Base-by-base conservation (phyloP, 2,888 invertebrate genomes). In the Erebia epiphron region DNA sequence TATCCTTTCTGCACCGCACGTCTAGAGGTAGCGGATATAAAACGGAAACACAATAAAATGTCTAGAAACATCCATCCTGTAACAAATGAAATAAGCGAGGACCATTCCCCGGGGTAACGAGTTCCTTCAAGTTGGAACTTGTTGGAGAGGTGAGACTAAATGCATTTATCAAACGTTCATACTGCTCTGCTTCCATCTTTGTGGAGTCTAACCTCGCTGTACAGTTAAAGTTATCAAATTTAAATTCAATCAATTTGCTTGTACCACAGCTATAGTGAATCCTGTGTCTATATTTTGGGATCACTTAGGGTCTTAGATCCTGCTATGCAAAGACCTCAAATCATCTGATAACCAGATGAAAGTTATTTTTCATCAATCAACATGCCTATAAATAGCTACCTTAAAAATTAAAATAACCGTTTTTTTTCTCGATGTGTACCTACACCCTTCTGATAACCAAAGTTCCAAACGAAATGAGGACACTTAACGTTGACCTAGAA, bases 161-260 rank as follows among this genome's bases (percentile, higher is more conserved):
- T 77, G 83, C 83, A 82, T 87, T 87, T 85, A 87, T 86, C 79
- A 80, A 85, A 80, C 80, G 81, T 82, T 86, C 84, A 81, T 81
- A 79, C 74, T 77, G 73, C 43, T 64, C 54, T 56, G 56, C 56
- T 41, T 43, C 52, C 41, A n/a, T 54, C 35, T 41, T 52, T 65
- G 64, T 54, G 41, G 11, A 61, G 61, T 35, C 57, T n/a, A 46
- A 58, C 8, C n/a, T 14, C 35, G 9, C 35, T n/a, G 57, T 58
- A n/a, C 8, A 35, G 35, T 26, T n/a, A 58, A 58, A 58, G 57
- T 35, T 10, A 54, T 52, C 10, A 16, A 52, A 52, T 52, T 52
- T 9, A 52, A 9, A 9, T 52, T 46, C 10, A 43, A 43, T 43
- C 11, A 43, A 43, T 43, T 43, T 43, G 13, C 49, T 49, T 49